Conservation (phyloP, 2,113 vertebrate genomes). For the Oreochromis spilurus region DNA sequence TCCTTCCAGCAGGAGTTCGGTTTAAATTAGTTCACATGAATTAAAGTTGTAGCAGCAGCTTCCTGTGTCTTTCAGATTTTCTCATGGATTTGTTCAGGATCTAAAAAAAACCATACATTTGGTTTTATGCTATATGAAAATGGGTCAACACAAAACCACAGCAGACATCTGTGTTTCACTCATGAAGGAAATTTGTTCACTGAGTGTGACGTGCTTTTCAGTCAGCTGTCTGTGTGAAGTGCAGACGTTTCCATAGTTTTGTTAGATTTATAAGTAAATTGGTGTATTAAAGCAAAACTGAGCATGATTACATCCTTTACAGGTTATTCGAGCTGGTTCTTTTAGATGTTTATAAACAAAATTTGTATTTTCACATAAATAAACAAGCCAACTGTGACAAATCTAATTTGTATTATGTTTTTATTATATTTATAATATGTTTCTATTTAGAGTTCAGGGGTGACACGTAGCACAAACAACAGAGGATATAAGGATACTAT, state of each 20-base stretch:
- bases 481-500: accelerated
- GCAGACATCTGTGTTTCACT: not conserved
- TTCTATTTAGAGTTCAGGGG: not conserved
- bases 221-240: not conserved
- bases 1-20: not conserved
- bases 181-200: not conserved
- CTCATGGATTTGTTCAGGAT: not conserved
- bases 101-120: not conserved
- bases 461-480: not conserved
- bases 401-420: not conserved
- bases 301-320: not conserved
- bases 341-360: not conserved
- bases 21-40: not conserved
- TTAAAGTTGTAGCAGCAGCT: not conserved
- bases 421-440: not conserved
- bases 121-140: not conserved
- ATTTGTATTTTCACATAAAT: not conserved
- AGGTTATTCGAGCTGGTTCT: not conserved
- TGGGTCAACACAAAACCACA: not conserved
- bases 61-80: not conserved
- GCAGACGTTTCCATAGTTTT: not conserved
- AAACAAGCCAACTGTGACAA: not conserved
- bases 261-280: not conserved
- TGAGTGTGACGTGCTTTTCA: not conserved
- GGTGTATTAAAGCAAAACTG: not conserved